A percentile compares a stretch with the other conserved stretches of the same genome.
These are phyloP conservation scores for Anoplophora glabripennis DNA, from an alignment of 1,140 invertebrate species.

Conservation along the genomic window DNA sequence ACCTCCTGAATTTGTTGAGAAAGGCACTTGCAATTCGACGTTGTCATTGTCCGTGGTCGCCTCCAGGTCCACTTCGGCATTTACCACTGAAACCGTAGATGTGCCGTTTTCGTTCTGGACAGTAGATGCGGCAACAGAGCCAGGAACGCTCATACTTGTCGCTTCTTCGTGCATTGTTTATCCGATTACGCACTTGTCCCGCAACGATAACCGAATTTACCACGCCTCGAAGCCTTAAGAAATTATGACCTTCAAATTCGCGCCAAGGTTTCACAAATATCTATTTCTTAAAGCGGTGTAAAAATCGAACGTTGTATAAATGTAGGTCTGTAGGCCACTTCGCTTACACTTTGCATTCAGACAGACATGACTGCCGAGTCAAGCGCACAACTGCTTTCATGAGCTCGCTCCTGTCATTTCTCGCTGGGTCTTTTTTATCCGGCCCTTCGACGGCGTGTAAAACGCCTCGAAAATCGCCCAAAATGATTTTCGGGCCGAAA, in stretches of 20 bases:
- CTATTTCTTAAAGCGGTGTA: conserved; percentile 49
- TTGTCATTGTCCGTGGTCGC: conserved; percentile 43
- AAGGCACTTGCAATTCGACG: conserved; percentile 48
- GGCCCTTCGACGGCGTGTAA: not conserved
- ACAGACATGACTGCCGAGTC: conserved; percentile 46
- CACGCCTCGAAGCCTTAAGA: conserved; percentile 45
- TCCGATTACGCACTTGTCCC: conserved; percentile 43
- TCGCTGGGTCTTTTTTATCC: not conserved
- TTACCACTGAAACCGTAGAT: conserved; percentile 36
- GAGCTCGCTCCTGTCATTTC: conserved; percentile 2
- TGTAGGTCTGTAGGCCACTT: conserved; percentile 70
- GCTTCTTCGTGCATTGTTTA: conserved; percentile 53
- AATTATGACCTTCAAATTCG: conserved; percentile 48
- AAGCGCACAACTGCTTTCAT: conserved; percentile 19
- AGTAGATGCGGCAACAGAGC: conserved; percentile 52
- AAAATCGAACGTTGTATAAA: conserved; percentile 59
- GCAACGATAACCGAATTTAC: conserved; percentile 42
- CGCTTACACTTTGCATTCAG: conserved; percentile 61
- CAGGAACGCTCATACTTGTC: conserved; percentile 49
- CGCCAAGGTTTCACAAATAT: conserved; percentile 49
- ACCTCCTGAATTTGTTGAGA: conserved; percentile 44
- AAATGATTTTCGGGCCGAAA: not conserved
- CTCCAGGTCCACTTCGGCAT: conserved; percentile 43
- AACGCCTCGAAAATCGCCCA: not conserved
- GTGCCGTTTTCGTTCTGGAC: conserved; percentile 42